Evolutionary conservation across 2,113 vertebrate genomes (phyloP).

Genomic region (Peromyscus californicus): DNA sequence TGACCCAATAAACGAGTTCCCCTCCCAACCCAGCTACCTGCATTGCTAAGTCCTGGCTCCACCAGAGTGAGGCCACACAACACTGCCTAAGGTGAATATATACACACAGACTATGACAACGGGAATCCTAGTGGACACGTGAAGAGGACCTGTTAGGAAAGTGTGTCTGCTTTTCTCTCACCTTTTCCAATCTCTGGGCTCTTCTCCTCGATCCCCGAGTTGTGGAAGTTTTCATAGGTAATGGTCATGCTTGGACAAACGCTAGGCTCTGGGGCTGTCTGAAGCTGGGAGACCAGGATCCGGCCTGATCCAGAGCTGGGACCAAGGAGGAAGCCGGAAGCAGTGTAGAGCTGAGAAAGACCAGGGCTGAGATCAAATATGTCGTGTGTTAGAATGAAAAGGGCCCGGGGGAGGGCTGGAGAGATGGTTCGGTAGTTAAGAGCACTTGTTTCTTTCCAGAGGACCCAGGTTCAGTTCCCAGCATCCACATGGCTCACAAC

Average conservation of each 20-base stretch:
- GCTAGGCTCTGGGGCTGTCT: not conserved
- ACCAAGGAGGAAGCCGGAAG: not conserved
- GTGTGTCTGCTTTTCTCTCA: constrained; percentile 3
- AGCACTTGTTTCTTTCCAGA: not conserved
- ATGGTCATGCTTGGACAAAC: not conserved
- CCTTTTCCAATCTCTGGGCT: not conserved
- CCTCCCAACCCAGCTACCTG: not conserved
- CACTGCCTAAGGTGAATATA: not conserved
- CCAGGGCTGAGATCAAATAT: not conserved
- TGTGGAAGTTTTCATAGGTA: constrained; percentile 61
- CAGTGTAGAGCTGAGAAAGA: not conserved
- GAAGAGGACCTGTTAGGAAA: too few species aligned
- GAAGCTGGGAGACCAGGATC: not conserved
- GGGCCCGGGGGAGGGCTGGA: not conserved
- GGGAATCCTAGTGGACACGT: not conserved
- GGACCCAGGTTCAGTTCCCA: not conserved
- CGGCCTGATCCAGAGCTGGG: not conserved
- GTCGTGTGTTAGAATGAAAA: not conserved
- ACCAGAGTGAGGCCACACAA: not conserved
- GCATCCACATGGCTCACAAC: not conserved
- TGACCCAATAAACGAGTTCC: not conserved
- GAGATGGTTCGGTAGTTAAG: not conserved
- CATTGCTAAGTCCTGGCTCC: too few species aligned
- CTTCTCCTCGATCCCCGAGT: constrained; percentile 22
- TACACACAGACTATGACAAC: not conserved